Evolutionary conservation across 2,797 vertebrate species (phyloP).

Genomic region (Diplodus puntazzo): DNA sequence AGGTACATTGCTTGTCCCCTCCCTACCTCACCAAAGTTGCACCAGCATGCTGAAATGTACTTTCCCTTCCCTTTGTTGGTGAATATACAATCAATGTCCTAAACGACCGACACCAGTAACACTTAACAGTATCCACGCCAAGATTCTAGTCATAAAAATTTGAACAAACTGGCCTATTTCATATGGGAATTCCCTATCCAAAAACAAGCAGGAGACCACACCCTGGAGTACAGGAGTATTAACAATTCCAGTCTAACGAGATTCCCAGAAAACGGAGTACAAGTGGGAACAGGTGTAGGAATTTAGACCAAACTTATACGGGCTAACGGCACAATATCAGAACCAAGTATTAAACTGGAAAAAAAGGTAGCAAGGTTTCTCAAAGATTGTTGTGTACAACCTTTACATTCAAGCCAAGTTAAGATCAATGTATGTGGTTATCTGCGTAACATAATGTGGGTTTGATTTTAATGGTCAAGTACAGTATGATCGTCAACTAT

Average conservation of each 20-base stretch:
- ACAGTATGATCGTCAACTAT: neutral
- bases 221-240: neutral
- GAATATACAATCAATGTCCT: neutral
- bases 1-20: neutral
- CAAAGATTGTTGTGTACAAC: neutral
- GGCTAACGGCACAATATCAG: neutral
- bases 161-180: neutral
- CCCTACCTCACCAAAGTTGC: conserved; percentile 3
- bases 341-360: neutral
- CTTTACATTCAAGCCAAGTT: neutral
- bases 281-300: neutral
- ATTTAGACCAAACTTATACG: neutral
- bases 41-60: conserved; percentile 28
- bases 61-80: neutral
- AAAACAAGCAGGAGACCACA: neutral
- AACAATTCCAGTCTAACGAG: conserved; percentile 3
- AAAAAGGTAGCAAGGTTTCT: neutral
- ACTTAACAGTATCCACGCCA: too few relatives aligned
- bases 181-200: neutral
- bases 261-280: conserved; percentile 5
- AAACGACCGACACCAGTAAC: neutral
- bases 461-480: neutral
- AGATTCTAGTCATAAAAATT: neutral
- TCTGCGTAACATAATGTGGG: neutral
- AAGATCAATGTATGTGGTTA: neutral